These are phyloP conservation scores for Acropora yongei DNA, from an alignment of 64 coral and sea anemone species.

Conservation along the genomic window DNA sequence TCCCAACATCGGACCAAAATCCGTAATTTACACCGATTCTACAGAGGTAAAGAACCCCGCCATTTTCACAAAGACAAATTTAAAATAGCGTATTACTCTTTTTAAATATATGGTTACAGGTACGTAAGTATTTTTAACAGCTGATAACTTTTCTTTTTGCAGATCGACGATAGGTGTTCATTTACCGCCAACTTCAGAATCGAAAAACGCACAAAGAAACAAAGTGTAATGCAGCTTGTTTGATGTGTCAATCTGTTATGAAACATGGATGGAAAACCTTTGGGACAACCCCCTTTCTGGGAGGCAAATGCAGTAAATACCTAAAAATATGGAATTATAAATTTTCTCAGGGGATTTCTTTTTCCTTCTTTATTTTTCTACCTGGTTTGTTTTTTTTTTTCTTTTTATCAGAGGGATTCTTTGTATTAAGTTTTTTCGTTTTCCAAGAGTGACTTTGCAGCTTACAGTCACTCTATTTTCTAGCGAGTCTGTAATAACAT, in stretches of 20 bases:
- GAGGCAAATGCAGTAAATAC: background rate
- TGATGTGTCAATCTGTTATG: background rate
- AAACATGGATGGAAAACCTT: background rate
- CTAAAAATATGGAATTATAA: background rate
- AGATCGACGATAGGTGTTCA: slow-evolving; percentile 16
- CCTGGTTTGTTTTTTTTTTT: background rate
- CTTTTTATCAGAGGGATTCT: background rate
- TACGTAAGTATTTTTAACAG: too few relatives aligned
- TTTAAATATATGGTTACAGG: too few relatives aligned
- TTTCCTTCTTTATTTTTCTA: background rate
- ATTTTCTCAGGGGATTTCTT: background rate
- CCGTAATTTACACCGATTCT: too few relatives aligned
- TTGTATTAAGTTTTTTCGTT: background rate
- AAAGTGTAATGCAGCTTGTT: background rate
- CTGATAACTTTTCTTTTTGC: background rate
- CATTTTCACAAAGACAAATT: too few relatives aligned
- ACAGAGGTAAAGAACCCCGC: too few relatives aligned
- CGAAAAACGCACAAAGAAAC: background rate
- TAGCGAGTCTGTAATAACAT: too few relatives aligned
- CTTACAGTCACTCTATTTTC: too few relatives aligned
- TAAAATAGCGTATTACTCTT: too few relatives aligned
- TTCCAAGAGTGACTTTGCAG: too few relatives aligned
- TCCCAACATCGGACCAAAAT: too few relatives aligned
- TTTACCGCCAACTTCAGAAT: background rate
- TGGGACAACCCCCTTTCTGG: background rate